Conservation (phyloP, 2,797 vertebrate species). For the Sebastes iracundus region DNA sequence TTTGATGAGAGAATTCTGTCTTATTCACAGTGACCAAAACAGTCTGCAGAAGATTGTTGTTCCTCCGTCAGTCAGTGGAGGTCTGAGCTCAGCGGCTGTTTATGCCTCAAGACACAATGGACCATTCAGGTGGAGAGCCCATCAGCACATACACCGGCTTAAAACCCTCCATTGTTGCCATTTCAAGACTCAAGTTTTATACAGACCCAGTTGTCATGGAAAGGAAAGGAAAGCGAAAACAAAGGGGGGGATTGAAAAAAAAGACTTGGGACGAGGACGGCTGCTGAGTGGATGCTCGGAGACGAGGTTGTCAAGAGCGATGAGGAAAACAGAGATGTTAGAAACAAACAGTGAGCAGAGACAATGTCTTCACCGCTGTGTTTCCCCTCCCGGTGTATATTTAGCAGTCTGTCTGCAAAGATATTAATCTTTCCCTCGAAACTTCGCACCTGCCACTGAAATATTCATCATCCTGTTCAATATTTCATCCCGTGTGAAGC, state of each 20-base stretch:
- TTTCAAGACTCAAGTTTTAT: slow-evolving; percentile 35
- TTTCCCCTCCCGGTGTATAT: slow-evolving; percentile 20
- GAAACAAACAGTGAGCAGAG: neutral
- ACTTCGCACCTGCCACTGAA: slow-evolving; percentile 68
- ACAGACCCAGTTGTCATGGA: slow-evolving; percentile 51
- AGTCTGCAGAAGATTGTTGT: slow-evolving; percentile 37
- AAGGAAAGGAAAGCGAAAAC: slow-evolving; percentile 11
- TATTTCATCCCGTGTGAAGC: slow-evolving; percentile 72
- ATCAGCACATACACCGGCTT: slow-evolving; percentile 46
- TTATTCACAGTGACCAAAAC: slow-evolving; percentile 16
- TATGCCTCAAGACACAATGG: slow-evolving; percentile 69
- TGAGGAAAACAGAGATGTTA: neutral
- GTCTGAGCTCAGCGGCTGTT: slow-evolving; percentile 63
- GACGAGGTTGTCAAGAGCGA: neutral
- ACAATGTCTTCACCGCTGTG: neutral
- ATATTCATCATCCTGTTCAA: slow-evolving; percentile 79
- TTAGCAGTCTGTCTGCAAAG: slow-evolving; percentile 27
- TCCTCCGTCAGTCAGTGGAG: slow-evolving; percentile 18
- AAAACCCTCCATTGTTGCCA: slow-evolving; percentile 56
- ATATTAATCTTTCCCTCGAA: slow-evolving; percentile 61
- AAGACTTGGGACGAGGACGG: neutral
- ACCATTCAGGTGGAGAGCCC: slow-evolving; percentile 64
- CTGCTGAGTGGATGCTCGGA: slow-evolving; percentile 6
- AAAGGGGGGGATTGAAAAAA: neutral
- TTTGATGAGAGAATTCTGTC: neutral